Evolutionary conservation across 2,113 vertebrate genomes (phyloP), one percentile per base, ranked within the genome.

Genomic region (Eretmochelys imbricata): DNA sequence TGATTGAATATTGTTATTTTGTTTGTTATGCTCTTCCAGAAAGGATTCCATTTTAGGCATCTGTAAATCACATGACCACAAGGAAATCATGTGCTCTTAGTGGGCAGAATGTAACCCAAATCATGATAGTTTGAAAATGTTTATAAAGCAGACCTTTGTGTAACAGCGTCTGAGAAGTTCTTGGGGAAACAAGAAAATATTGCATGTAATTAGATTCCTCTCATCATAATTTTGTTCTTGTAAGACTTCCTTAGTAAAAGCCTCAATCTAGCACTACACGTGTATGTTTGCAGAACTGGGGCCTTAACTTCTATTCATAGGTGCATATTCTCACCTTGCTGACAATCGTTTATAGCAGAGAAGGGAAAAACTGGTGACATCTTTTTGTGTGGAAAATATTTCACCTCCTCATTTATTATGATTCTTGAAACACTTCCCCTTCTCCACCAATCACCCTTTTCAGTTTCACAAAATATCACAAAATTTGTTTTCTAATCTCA

Each of bases 231-330:
- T 59, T 82, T 82, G 19, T 88, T 82, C 69, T 5, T 49, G 55
- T 25, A 83, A 75, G 17, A 3, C 1, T 29, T 55, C 76, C 54
- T 38, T 38, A 50, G 46, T 48, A 79, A 69, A 84, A 48, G 75
- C 65, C 53, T 76, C 35, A 78, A 84, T 80, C 31, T 48, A 80
- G n/a, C 87, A 51, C 6, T 57, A 14, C 49, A 12, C 17, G 50
- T 0, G 0, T 31, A 12, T 31, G 13, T 55, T 88, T 75, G 22
- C 57, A 85, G 35, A 10, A 72, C 17, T 72, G 65, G n/a, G 8
- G 19, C 19, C 35, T 38, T n/a, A 20, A 8, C 19, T n/a, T n/a
- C 17, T n/a, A 22, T 72, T 38, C 35, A 72, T 72, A 72, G n/a
- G 19, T 69, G 17, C 62, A 72, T 72, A 38, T 72, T 72, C n/a